phyloP scores from a whole-genome alignment of 2,113 vertebrate species.

The Etheostoma spectabile region DNA sequence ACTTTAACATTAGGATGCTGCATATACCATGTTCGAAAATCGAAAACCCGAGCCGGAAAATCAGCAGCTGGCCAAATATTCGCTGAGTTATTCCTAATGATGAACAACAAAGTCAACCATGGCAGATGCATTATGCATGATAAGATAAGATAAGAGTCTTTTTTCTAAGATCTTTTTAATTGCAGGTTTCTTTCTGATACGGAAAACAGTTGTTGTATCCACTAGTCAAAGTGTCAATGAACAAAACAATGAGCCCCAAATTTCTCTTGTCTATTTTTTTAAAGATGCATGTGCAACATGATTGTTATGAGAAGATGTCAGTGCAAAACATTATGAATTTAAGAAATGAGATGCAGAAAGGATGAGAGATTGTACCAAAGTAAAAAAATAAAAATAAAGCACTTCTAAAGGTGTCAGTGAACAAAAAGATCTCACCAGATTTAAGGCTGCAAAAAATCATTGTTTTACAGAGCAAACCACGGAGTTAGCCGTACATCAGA shows the following conservation, averaged over 20 bases:
- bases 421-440: background rate
- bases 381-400: too few relatives aligned
- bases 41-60: background rate
- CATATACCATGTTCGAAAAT: background rate
- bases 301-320: background rate
- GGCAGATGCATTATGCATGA: background rate
- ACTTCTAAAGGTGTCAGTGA: background rate
- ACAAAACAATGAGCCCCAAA: background rate
- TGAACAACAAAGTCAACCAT: background rate
- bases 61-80: background rate
- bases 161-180: too few relatives aligned
- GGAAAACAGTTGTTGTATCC: background rate
- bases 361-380: background rate
- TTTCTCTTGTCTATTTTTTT: background rate
- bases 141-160: background rate
- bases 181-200: too few relatives aligned
- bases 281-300: background rate
- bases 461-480: background rate
- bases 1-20: background rate
- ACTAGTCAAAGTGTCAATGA: background rate
- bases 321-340: background rate
- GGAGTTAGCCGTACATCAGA: conserved; percentile 45
- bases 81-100: background rate
- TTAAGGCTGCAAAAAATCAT: conserved; percentile 6
- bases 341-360: background rate